Percentiles rank a stretch among this genome's conserved stretches.
phyloP scores from a whole-genome alignment of 2,113 vertebrate genomes.

The Sapajus apella region DNA sequence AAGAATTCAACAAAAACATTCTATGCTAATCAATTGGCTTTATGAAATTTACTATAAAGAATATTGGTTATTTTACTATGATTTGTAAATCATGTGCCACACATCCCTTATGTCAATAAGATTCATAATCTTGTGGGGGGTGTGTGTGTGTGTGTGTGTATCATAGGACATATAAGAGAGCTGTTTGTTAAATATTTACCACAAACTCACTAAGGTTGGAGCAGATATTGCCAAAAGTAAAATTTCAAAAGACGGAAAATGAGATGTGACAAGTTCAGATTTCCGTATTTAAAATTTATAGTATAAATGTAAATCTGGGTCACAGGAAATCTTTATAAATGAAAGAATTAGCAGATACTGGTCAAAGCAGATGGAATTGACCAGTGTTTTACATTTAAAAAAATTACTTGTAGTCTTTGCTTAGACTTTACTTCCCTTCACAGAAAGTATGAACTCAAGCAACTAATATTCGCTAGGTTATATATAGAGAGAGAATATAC shows the following conservation, averaged over 20 bases:
- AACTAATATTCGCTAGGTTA: background rate
- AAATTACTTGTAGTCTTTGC: background rate
- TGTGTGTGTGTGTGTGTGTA: background rate
- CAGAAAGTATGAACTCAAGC: background rate
- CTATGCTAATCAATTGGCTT: background rate
- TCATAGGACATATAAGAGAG: background rate
- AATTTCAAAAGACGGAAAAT: slow-evolving; percentile 27
- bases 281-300: slow-evolving; percentile 21
- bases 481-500: background rate
- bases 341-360: slow-evolving; percentile 1
- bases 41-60: background rate
- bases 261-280: background rate
- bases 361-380: slow-evolving; percentile 1
- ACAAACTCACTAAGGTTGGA: background rate
- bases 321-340: slow-evolving; percentile 29
- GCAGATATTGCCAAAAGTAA: background rate
- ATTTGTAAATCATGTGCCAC: background rate
- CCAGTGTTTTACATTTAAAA: background rate
- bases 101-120: background rate
- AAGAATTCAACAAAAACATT: background rate
- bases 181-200: background rate
- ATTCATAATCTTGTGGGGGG: background rate
- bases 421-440: background rate
- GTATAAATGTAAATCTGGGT: slow-evolving; percentile 1
- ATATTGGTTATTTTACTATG: background rate